phyloP scores from a whole-genome alignment of 2,888 invertebrate genomes.

The Philopedon plagiatum region DNA sequence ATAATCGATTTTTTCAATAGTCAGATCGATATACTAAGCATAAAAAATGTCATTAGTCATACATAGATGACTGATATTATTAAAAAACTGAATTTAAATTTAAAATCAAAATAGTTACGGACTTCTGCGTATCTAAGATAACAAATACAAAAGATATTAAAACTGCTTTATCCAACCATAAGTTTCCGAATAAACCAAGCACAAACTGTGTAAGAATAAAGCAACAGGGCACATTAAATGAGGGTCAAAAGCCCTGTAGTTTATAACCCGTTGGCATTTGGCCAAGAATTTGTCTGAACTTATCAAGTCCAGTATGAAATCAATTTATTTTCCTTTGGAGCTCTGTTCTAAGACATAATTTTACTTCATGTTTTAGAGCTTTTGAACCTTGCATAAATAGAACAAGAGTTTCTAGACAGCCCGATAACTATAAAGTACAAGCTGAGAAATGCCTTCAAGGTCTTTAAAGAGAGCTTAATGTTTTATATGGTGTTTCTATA shows the following conservation, averaged over 20 bases:
- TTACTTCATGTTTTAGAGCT: slow-evolving; percentile 28
- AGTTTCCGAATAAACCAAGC: background rate
- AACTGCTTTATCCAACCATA: background rate
- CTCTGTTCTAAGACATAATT: slow-evolving; percentile 33
- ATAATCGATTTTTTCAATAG: too few species aligned
- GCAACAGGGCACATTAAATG: slow-evolving; percentile 34
- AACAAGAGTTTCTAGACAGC: background rate
- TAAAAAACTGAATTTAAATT: too few species aligned
- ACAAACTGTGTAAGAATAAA: slow-evolving; percentile 1
- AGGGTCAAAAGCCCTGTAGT: slow-evolving; percentile 43
- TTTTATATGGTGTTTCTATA: too few species aligned
- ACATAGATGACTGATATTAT: too few species aligned
- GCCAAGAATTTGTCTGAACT: slow-evolving; percentile 42
- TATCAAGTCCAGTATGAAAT: slow-evolving; percentile 31
- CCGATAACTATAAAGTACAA: background rate
- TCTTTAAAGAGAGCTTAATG: too few species aligned
- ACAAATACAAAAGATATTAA: background rate
- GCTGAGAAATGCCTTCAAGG: background rate
- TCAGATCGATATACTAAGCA: too few species aligned
- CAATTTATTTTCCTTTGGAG: slow-evolving; percentile 41
- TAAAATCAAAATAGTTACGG: too few species aligned
- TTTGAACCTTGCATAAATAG: slow-evolving; percentile 31
- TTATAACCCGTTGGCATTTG: slow-evolving; percentile 35
- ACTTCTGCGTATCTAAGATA: too few species aligned
- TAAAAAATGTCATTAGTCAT: too few species aligned